Base-by-base conservation (phyloP, 2,113 vertebrate species). In the Pitta sordida region DNA sequence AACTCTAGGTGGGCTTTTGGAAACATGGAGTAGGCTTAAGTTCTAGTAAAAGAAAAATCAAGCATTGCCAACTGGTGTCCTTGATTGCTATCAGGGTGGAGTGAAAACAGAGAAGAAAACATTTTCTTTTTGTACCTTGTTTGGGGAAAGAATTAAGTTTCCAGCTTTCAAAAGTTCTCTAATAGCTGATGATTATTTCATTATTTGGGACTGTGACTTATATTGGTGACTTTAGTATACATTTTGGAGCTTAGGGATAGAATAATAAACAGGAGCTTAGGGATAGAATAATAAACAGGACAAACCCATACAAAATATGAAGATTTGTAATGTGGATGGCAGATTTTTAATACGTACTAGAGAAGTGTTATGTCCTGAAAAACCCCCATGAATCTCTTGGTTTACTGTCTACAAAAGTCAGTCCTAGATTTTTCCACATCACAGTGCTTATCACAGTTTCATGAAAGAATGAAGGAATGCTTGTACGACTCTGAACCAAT, bases 71-170 rank as follows among this genome's bases (percentile, higher is more conserved):
- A 0, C 46, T 92, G 85, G 26, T 79, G 78, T 92, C 55, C 30
- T 60, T 89, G 78, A 81, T 90, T 87, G 70, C 37, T 74, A 15
- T 91, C 63, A 59, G 74, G 51, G 36, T 82, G 69, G 34, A 59
- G 59, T 83, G n/a, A 92, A 89, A 92, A 70, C 32, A 88, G 58
- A 82, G 65, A 56, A 80, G 55, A 91, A 93, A 94, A 88, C 32
- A 30, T 79, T 79, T 80, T 83, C 41, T 83, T 92, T 92, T 67
- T 79, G 15, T 92, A 21, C 71, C 18, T 87, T 77, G 11, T 79
- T 93, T 63, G 73, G 55, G 67, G 46, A 87, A 91, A 76, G 11
- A 64, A 3, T 41, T 64, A 68, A 71, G 34, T 69, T 93, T 85
- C 65, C 58, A 84, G 6, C 62, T 96, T 91, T 53, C 13, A 73